Conservation (phyloP, 2,888 invertebrate genomes). For the Limnephilus auricula region DNA sequence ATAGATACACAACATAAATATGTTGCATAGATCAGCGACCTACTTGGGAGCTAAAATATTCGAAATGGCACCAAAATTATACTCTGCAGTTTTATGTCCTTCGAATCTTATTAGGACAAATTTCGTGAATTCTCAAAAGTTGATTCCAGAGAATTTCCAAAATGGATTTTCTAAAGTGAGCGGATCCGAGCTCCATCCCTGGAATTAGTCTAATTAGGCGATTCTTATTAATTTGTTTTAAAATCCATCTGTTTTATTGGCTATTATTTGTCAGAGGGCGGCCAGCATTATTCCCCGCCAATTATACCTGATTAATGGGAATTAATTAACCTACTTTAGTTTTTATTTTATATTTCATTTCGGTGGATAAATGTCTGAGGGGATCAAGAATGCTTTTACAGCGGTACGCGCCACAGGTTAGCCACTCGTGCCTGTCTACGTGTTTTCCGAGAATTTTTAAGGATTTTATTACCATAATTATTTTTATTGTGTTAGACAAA, state of each 20-base stretch:
- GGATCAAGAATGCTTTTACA: background rate
- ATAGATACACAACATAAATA: no score
- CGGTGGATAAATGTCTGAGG: background rate
- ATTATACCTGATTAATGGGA: background rate
- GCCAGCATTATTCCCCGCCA: background rate
- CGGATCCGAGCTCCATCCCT: slow-evolving; percentile 12
- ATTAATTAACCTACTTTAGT: background rate
- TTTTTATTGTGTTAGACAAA: no score
- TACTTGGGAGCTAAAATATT: no score
- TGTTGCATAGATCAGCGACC: no score
- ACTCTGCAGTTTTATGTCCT: background rate
- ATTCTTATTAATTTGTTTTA: slow-evolving; percentile 35
- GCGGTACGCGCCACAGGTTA: background rate
- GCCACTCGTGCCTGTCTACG: background rate
- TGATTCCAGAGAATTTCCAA: background rate
- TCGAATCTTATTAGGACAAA: slow-evolving; percentile 3
- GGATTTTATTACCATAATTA: background rate
- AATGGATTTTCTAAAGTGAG: background rate
- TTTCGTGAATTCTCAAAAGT: background rate
- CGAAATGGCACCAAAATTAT: no score
- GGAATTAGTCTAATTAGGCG: slow-evolving; percentile 30
- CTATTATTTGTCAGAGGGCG: slow-evolving; percentile 8
- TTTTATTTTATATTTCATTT: background rate
- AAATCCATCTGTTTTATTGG: slow-evolving; percentile 33
- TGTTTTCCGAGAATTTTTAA: background rate